Evolutionary conservation across 2,113 vertebrate genomes (phyloP), one percentile per base, ranked within the genome.

Genomic region (Dipodomys merriami): DNA sequence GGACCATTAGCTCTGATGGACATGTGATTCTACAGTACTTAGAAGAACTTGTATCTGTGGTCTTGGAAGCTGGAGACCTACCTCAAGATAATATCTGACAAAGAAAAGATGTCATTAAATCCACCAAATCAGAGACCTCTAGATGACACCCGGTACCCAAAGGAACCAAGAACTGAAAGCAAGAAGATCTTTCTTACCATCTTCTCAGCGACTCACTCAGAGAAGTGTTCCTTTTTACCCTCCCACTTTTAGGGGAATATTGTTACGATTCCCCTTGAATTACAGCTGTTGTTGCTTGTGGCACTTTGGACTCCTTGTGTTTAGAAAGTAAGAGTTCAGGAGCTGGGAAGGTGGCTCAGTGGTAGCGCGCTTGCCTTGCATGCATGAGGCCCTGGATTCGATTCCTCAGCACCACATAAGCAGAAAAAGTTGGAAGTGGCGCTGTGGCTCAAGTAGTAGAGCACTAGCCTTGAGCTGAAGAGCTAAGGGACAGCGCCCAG

Each of bases 251-350:
- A 73, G 20, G 68, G 29, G 23, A 53, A 49, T 16, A 13, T 22
- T 71, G 20, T 22, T 44, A 85, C 10, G 71, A 74, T 72, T 53
- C 23, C 18, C 29, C 35, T 6, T 86, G 53, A 53, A 79, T 18
- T 76, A 16, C 18, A 77, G 12, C 12, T 57, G 27, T 72, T 73
- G 13, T 68, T 83, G 30, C 2, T 46, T n/a, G 68, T 83, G 11
- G 53, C 16, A 73, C 12, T 92, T 90, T 68, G 60, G 18, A 20
- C 18, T 86, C 29, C 25, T 25, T 67, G 8, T 72, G 44, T 82
- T 81, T 88, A 95, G 92, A 80, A 84, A 88, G 35, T 46, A 83
- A 57, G n/a, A 76, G 39, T 39, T 39, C 39, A 39, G 39, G 5
- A 39, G 39, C 39, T 39, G 39, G 39, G 39, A 39, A 39, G 39